Evolutionary conservation across 2,888 invertebrate species (phyloP).

Genomic region (Dorcus hopei): DNA sequence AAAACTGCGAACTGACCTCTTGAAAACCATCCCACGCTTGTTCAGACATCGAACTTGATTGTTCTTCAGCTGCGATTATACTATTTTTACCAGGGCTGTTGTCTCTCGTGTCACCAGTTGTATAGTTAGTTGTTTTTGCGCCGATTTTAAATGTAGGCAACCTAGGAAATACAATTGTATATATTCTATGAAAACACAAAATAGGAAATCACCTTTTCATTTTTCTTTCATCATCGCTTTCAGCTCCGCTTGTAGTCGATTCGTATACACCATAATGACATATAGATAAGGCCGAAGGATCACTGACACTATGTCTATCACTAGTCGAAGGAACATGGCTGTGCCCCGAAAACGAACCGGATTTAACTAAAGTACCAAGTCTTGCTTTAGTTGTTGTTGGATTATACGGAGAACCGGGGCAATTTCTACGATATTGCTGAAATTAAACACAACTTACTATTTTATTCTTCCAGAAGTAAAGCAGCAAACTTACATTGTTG

Average conservation of each 20-base stretch:
- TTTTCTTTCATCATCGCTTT: conserved; percentile 62
- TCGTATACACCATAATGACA: conserved; percentile 55
- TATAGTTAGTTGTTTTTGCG: conserved; percentile 35
- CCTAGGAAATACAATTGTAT: neutral
- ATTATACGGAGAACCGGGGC: conserved; percentile 54
- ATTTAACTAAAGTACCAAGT: conserved; percentile 62
- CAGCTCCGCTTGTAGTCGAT: conserved; percentile 62
- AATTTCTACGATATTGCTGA: conserved; percentile 51
- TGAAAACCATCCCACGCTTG: conserved; percentile 96
- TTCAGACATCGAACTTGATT: conserved; percentile 82
- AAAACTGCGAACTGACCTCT: conserved; percentile 42
- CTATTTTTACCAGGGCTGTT: conserved; percentile 54
- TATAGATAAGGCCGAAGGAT: conserved; percentile 59
- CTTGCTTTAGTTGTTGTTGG: neutral
- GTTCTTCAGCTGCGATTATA: conserved; percentile 65
- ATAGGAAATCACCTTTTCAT: conserved; percentile 36
- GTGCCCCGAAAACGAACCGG: conserved; percentile 68
- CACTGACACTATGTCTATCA: conserved; percentile 59
- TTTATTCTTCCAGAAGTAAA: neutral
- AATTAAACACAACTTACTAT: conserved; percentile 9
- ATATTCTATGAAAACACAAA: neutral
- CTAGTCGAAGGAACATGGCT: conserved; percentile 57
- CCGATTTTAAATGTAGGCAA: neutral
- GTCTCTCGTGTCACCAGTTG: conserved; percentile 44
- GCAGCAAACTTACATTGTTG: conserved; percentile 16